Evolutionary conservation across 2,888 invertebrate genomes (phyloP), one percentile per base, ranked within the genome.

Genomic region (Cynaeus angustus): DNA sequence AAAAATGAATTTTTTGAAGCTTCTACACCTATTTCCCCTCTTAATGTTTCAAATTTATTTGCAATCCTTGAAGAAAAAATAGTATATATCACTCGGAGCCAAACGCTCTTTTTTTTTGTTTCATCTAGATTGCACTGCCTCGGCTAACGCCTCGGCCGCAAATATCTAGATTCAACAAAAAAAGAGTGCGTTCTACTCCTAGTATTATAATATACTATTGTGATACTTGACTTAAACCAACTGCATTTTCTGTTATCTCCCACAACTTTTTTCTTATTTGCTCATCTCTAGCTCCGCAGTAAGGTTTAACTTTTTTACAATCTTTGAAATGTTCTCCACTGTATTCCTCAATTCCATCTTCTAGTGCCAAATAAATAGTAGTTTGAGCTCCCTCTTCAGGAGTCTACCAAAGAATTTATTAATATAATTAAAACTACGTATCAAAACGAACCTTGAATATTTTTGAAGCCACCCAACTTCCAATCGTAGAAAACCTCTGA

Each of bases 381-480:
- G 62, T 62, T 52, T 62, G 62, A 9, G 62, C 62, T n/a, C 62
- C 62, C 12, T 62, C 14, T 16, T 50, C 62, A n/a, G 62, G 21
- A n/a, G 33, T 50, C 62, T 62, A 30, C 7, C 50, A 50, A 46
- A 8, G 37, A 37, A 10, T 37, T 37, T 21, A 4, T 33, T 9
- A 33, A 4, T 33, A 33, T n/a, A 4, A 4, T 33, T 33, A 33
- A 6, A 9, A 33, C 6, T 33, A 6, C 2, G 2, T 33, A 33
- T 33, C 7, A 4, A 1, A 33, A 43, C 41, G 3, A n/a, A 58
- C 58, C 43, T 9, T 37, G 26, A 43, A 58, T n/a, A 58, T n/a
- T 16, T 58, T 41, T 10, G 14, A 16, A 10, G 58, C 41, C 3
- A 58, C 21, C 9, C 9, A 58, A 33, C 26, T 53, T 5, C 16